Base-by-base conservation (phyloP, 2,888 invertebrate species). In the Panopea generosa region DNA sequence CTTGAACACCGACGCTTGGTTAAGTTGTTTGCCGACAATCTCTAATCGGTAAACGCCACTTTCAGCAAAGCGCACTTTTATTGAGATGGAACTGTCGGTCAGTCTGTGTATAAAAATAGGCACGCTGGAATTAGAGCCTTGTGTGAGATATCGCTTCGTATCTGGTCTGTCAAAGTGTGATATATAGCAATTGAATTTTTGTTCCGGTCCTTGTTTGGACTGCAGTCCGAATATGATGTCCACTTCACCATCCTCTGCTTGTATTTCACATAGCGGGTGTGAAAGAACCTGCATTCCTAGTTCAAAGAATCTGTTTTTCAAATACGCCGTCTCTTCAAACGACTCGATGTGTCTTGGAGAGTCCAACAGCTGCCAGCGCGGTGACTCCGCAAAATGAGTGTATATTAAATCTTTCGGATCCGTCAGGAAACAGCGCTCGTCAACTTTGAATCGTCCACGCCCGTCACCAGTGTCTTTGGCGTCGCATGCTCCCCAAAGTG, bases 361-460 rank as follows among this genome's bases (percentile, higher is more conserved):
- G 6, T 83, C 79, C 24, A 89, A 69, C 14, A 91, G 78, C 77
- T 91, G 91, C 90, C 90, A 91, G 14, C 84, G 77, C 9, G 74
- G 62, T n/a, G 80, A 79, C 29, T 81, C 81, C 2, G 91, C 90
- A 33, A 87, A 84, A 71, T 91, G 91, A 0, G 89, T 89, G 45
- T 83, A 81, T 20, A 87, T 83, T 14, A 91, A 59, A 52, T 86
- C 82, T 29, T 87, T 85, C 0, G 91, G 90, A 61, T 91, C 90
- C 0, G 90, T 79, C 24, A 91, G 82, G 79, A 91, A 91, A 68
- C 86, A 91, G 61, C 86, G 84, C 66, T 91, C 90, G 76, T 90
- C 90, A 49, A 84, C 79, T 43, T 68, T 73, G 69, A 87, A 89
- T 16, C 80, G 43, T 3, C 80, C 80, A 20, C 71, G 29, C 14